These are phyloP conservation scores for Pitangus sulphuratus DNA, from an alignment of 2,797 vertebrate species.

Conservation along the genomic window DNA sequence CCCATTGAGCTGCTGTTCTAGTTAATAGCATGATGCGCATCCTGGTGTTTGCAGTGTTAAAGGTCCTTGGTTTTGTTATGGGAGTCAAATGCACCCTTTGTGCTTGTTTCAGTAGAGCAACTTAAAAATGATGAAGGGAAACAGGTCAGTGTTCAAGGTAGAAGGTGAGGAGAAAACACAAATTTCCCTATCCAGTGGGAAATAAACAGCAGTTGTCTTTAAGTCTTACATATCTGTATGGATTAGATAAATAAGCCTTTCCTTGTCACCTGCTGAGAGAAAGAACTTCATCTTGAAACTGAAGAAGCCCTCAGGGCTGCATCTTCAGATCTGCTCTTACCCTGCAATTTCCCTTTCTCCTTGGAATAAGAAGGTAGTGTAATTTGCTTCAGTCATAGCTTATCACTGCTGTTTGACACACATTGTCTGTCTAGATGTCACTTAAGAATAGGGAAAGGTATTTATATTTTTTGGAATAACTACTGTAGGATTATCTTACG, in stretches of 20 bases:
- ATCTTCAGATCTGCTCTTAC: not conserved
- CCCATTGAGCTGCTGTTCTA: not conserved
- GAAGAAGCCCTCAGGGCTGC: not conserved
- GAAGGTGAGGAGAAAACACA: not conserved
- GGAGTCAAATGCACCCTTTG: not conserved
- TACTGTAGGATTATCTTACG: not conserved
- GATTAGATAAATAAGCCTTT: not conserved
- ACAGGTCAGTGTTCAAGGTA: not conserved
- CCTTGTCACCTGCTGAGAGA: not conserved
- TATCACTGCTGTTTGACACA: not conserved
- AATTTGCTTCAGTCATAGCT: not conserved
- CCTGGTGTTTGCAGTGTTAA: not conserved
- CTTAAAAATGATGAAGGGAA: not conserved
- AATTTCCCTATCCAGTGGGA: not conserved
- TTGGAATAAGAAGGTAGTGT: not conserved
- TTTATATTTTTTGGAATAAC: not conserved
- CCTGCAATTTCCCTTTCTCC: not conserved
- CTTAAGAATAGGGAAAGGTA: not conserved
- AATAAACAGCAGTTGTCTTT: not conserved
- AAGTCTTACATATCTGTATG: not conserved
- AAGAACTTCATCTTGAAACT: not conserved
- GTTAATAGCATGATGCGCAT: not conserved
- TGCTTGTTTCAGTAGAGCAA: not conserved
- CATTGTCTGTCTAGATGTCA: not conserved
- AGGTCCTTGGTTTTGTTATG: not conserved